Conservation (phyloP, 2,113 vertebrate genomes). For the Cyphomyrus plagiostoma region DNA sequence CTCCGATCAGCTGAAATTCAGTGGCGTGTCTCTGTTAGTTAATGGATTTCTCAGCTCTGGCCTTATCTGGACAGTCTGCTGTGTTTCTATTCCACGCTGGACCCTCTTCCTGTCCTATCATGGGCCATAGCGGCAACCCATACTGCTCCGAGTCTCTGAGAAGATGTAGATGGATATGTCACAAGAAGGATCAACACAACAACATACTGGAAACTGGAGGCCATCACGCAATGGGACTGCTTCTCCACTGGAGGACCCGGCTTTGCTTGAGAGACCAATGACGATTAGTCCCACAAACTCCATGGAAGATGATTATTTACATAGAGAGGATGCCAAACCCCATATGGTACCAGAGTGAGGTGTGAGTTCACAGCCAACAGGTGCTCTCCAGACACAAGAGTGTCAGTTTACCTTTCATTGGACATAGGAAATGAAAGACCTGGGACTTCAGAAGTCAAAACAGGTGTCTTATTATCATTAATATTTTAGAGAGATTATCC, state of each 20-base stretch:
- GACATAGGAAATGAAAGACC: neutral
- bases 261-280: neutral
- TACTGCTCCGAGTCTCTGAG: neutral
- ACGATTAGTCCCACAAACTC: neutral
- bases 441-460: neutral
- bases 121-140: neutral
- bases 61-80: neutral
- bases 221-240: neutral
- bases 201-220: neutral
- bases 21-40: neutral
- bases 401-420: neutral
- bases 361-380: slow-evolving; percentile 12
- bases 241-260: neutral
- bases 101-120: neutral
- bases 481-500: neutral
- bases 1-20: neutral
- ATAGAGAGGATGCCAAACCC: neutral
- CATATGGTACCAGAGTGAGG: neutral
- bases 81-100: neutral
- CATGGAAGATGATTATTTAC: neutral
- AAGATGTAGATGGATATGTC: neutral
- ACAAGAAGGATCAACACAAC: neutral
- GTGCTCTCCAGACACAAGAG: slow-evolving; percentile 3
- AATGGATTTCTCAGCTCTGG: neutral
- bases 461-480: slow-evolving; percentile 7